A percentile compares a stretch with the other conserved stretches of the same genome.
phyloP scores from a whole-genome alignment of 2,113 vertebrate species.

The Gasterosteus nipponicus region DNA sequence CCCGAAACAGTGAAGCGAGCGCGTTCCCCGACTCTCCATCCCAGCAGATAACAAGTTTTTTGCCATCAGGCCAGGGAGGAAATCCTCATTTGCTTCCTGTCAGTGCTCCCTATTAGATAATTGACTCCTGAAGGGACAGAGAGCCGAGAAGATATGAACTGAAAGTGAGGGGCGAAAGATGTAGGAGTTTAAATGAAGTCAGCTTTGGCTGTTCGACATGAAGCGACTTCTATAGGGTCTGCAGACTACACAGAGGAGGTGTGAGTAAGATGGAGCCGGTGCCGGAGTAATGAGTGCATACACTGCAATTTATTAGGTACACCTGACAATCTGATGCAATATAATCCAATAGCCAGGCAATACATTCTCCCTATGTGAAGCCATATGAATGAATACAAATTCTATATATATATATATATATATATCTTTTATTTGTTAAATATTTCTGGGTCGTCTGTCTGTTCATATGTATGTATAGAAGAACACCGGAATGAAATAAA shows the following conservation, averaged over 20 bases:
- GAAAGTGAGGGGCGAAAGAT: conserved; percentile 26
- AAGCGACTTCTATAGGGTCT: not conserved
- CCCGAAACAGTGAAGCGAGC: conserved; percentile 24
- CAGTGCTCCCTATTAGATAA: conserved; percentile 59
- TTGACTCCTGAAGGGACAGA: conserved; percentile 61
- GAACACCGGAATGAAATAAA: too few species aligned
- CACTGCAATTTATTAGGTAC: not conserved
- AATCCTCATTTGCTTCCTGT: conserved; percentile 59
- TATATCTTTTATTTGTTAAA: too few species aligned
- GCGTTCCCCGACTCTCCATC: conserved; percentile 44
- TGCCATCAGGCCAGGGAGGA: conserved; percentile 47
- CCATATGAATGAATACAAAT: too few species aligned
- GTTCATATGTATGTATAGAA: too few species aligned
- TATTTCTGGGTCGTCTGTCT: too few species aligned
- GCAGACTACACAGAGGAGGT: conserved; percentile 20
- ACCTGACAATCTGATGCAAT: not conserved
- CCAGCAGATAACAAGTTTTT: conserved; percentile 52
- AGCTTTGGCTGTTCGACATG: conserved; percentile 14
- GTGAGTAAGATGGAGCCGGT: not conserved
- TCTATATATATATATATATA: too few species aligned
- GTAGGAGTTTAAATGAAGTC: conserved; percentile 52
- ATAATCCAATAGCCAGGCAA: not conserved
- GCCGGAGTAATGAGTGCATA: conserved; percentile 6
- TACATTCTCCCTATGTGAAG: not conserved
- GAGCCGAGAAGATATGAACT: conserved; percentile 40